Evolutionary conservation across 1,140 invertebrate species (phyloP), one percentile per base, ranked within the genome.

Genomic region (Drosophila grimshawi): DNA sequence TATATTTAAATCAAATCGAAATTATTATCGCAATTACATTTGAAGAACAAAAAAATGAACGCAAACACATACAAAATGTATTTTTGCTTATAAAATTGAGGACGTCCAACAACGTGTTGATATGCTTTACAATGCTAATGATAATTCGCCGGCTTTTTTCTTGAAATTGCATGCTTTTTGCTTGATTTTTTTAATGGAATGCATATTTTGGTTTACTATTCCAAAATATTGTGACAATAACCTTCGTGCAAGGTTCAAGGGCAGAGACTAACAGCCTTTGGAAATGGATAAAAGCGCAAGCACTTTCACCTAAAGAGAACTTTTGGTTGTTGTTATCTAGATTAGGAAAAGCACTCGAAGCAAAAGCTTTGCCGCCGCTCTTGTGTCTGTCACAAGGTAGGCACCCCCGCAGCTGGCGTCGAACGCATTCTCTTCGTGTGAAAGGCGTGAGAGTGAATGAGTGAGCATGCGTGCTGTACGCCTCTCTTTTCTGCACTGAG

Each of bases 241-340:
- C 85, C 85, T 89, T 89, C 66, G 30, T 7, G 10, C 35, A 46
- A 73, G 71, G 85, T 89, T 89, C 86, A 89, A 89, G 85, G 85
- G 75, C 86, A 89, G 83, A 78, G 56, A 35, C 59, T 37, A 57
- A 59, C 35, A n/a, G 60, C 39, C 48, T 37, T 80, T 35, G 53
- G 27, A 77, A 8, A 11, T 39, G 6, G 32, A 4, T 61, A 30
- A 72, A 89, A 78, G 52, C 59, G 46, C 76, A 73, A 78, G 76
- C 70, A 89, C 85, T 89, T 89, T 85, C 60, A 52, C 62, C 71
- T 61, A 19, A 46, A 45, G 37, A 78, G 51, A 79, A 71, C 61
- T 57, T 76, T 65, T 65, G 46, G 39, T 76, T 57, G 75, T 74
- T 64, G 52, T 5, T 45, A 43, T 11, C 4, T 60, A 10, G 6